These are phyloP conservation scores for Pseudomyrmex sp. DNA, from an alignment of 1,140 invertebrate genomes.

Conservation along the genomic window DNA sequence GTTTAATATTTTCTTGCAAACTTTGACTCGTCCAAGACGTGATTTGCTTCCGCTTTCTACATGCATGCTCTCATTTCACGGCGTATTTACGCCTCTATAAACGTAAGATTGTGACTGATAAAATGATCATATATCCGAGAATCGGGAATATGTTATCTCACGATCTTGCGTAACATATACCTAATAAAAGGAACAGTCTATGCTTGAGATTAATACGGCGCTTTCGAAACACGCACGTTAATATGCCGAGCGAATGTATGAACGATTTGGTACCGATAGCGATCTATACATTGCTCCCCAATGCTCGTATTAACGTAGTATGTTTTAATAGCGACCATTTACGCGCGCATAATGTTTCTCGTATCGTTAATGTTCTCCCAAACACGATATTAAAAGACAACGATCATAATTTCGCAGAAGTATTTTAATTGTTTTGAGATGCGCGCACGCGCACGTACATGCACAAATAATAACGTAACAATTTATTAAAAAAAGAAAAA, in stretches of 20 bases:
- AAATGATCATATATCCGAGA: conserved; percentile 28
- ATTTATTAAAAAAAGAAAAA: not conserved
- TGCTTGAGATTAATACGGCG: conserved; percentile 49
- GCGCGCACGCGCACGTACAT: not conserved
- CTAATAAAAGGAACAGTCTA: conserved; percentile 22
- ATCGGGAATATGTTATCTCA: conserved; percentile 26
- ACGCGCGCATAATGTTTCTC: conserved; percentile 10
- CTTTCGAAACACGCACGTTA: conserved; percentile 56
- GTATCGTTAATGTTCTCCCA: conserved; percentile 32
- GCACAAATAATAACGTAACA: not conserved
- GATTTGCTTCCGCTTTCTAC: conserved; percentile 5
- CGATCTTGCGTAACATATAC: conserved; percentile 22
- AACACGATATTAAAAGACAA: conserved; percentile 59
- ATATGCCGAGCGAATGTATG: conserved; percentile 47
- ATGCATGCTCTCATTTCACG: not conserved
- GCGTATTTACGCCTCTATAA: conserved; percentile 18
- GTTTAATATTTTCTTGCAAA: not conserved
- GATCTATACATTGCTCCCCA: conserved; percentile 50
- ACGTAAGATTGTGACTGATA: conserved; percentile 33
- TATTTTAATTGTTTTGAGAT: not conserved
- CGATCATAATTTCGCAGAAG: conserved; percentile 12
- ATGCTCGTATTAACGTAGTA: conserved; percentile 59
- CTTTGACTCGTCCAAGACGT: not conserved
- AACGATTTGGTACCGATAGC: conserved; percentile 51
- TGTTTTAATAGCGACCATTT: conserved; percentile 60